Conservation (phyloP, 92 coral and sea anemone species). For the Montipora capitata region DNA sequence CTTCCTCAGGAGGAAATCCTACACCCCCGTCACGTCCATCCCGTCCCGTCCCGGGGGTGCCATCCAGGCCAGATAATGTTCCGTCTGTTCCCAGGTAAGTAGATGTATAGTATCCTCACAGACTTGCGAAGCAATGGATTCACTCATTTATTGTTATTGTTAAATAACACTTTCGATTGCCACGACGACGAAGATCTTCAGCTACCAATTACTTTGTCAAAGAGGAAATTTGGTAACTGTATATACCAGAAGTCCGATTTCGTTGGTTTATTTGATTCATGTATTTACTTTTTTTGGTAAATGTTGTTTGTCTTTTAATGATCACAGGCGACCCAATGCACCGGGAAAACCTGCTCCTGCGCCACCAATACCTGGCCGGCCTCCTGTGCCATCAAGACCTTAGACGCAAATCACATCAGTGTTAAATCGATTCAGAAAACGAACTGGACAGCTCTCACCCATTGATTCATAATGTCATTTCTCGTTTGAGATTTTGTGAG, state of each 20-base stretch:
- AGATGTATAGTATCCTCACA: neutral
- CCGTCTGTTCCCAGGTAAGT: slow-evolving; percentile 81
- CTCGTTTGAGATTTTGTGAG: too few species aligned
- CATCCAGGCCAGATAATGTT: slow-evolving; percentile 83
- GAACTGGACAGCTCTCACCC: too few species aligned
- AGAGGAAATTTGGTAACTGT: too few species aligned
- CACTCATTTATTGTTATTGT: too few species aligned
- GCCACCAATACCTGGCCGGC: slow-evolving; percentile 97
- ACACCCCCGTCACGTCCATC: slow-evolving; percentile 77
- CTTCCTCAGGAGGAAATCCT: slow-evolving; percentile 52
- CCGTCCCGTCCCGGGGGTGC: slow-evolving; percentile 85
- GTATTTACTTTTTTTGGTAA: neutral
- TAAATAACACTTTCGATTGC: too few species aligned
- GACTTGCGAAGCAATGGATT: too few species aligned
- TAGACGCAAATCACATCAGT: neutral
- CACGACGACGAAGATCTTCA: too few species aligned
- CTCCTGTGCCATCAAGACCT: slow-evolving; percentile 98
- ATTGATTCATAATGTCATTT: too few species aligned
- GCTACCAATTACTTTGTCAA: too few species aligned
- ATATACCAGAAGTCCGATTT: too few species aligned
- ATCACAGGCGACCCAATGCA: slow-evolving; percentile 95
- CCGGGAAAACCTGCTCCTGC: slow-evolving; percentile 95
- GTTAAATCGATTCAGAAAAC: too few species aligned
- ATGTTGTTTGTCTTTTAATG: neutral
- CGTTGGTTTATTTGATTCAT: neutral